Evolutionary conservation across 2,113 vertebrate species (phyloP), one percentile per base, ranked within the genome.

Genomic region (Aegithalos caudatus): DNA sequence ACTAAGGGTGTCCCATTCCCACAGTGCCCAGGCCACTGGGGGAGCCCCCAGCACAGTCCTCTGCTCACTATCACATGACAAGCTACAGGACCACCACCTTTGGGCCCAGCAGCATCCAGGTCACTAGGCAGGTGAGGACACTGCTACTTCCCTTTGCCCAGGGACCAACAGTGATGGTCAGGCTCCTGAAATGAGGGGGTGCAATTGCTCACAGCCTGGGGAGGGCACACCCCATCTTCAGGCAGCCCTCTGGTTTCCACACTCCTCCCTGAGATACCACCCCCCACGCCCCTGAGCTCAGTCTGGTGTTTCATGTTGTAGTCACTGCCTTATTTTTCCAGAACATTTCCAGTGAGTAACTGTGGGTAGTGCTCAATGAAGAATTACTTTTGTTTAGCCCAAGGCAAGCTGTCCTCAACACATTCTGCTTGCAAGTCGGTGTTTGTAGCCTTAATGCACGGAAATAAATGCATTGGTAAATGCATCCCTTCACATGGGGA

Each of bases 311-410:
- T 21, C 2, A 0, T 11, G 10, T 3, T 60, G 47, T 10, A 40
- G 33, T 51, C 47, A 37, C 40, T 56, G 31, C 62, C 57, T 65
- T 72, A 0, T 88, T 90, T 50, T 94, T 91, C 47, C 83, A 97
- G 95, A 97, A 89, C 50, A 94, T 91, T 81, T 90, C 87, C 28
- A 66, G n/a, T 9, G 57, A 94, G 35, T 96, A 42, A 81, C 53
- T 33, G 51, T 2, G 1, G 57, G 37, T 88, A 23, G 56, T 3
- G 1, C 48, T 21, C 2, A 5, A 18, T 0, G 6, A 60, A 69
- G 65, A 48, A 8, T 10, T 56, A 5, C 10, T 78, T 67, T 28
- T 53, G 44, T 56, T 76, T 18, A 69, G 18, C 54, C 45, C 29
- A 77, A 79, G 40, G 28, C 42, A 61, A 42, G 70, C 50, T 56